Conservation (phyloP, 2,797 vertebrate genomes). For the Mormyrus hasselquistii region DNA sequence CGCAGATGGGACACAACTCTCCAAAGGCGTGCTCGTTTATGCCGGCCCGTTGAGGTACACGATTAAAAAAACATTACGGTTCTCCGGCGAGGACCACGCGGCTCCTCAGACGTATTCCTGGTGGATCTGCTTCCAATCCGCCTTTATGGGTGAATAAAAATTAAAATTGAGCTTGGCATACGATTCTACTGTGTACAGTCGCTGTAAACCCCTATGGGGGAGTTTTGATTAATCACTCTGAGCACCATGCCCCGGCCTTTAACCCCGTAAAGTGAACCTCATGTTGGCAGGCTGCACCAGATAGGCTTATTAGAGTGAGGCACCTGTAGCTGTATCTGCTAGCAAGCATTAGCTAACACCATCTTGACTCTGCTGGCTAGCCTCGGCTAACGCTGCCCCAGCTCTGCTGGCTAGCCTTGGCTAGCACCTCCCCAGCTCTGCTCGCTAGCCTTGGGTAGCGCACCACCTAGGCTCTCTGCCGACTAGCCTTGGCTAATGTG, state of each 20-base stretch:
- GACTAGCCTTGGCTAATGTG: not conserved
- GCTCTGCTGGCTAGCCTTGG: too few species aligned
- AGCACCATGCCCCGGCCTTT: not conserved
- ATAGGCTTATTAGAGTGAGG: not conserved
- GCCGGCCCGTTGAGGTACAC: not conserved
- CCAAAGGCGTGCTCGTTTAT: not conserved
- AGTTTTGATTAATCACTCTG: not conserved
- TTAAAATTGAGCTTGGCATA: not conserved
- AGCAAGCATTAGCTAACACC: not conserved
- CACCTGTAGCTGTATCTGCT: not conserved
- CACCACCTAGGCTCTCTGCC: not conserved
- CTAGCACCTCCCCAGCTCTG: not conserved
- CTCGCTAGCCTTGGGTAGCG: not conserved
- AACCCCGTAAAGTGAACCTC: not conserved
- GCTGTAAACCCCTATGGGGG: not conserved
- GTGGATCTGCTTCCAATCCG: not conserved
- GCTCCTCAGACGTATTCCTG: not conserved
- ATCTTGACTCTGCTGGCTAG: not conserved
- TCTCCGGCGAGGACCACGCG: not conserved
- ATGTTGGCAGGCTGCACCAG: not conserved
- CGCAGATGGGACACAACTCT: not conserved
- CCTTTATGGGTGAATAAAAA: constrained; percentile 11
- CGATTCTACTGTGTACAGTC: not conserved
- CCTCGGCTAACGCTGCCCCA: not conserved
- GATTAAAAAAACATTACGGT: not conserved